A percentile compares a stretch with the other conserved stretches of the same genome.
phyloP scores from a whole-genome alignment of 2,888 invertebrate genomes.

The Dascillus cervinus region DNA sequence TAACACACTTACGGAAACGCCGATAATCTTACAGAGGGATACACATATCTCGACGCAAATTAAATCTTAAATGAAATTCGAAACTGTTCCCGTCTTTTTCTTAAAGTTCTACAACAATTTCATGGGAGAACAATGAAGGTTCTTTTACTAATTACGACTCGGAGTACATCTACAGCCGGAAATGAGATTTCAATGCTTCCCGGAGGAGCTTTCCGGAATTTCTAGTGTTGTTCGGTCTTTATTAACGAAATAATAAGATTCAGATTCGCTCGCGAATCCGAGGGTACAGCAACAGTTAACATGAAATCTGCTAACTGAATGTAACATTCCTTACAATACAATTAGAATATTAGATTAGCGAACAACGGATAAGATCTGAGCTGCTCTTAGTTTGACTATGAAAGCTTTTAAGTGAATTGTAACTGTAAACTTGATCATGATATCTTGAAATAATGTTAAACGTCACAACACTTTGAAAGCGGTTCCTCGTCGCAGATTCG shows the following conservation, averaged over 20 bases:
- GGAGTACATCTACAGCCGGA: slow-evolving; percentile 35
- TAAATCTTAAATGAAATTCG: slow-evolving; percentile 45
- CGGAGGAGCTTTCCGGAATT: slow-evolving; percentile 38
- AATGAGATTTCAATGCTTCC: slow-evolving; percentile 46
- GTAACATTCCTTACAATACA: slow-evolving; percentile 44
- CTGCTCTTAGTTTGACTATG: slow-evolving; percentile 27
- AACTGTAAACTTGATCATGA: slow-evolving; percentile 34
- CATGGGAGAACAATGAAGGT: slow-evolving; percentile 23
- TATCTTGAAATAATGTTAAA: slow-evolving; percentile 37
- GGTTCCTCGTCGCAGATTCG: not conserved
- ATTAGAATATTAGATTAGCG: slow-evolving; percentile 47
- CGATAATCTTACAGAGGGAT: slow-evolving; percentile 34
- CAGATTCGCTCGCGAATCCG: slow-evolving; percentile 22
- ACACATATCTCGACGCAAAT: slow-evolving; percentile 40
- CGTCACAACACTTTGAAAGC: slow-evolving; percentile 10
- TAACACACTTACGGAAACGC: slow-evolving; percentile 16
- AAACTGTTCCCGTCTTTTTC: slow-evolving; percentile 36
- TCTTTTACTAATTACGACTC: slow-evolving; percentile 38
- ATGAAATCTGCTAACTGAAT: slow-evolving; percentile 43
- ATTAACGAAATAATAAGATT: slow-evolving; percentile 19
- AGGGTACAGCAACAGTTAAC: slow-evolving; percentile 39
- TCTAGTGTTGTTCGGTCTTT: slow-evolving; percentile 14
- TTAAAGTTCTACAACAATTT: no score
- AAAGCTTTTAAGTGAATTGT: slow-evolving; percentile 36
- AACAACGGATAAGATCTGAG: slow-evolving; percentile 34